Evolutionary conservation across 1,140 invertebrate species (phyloP).

Genomic region (Rhagoletis zephyria): DNA sequence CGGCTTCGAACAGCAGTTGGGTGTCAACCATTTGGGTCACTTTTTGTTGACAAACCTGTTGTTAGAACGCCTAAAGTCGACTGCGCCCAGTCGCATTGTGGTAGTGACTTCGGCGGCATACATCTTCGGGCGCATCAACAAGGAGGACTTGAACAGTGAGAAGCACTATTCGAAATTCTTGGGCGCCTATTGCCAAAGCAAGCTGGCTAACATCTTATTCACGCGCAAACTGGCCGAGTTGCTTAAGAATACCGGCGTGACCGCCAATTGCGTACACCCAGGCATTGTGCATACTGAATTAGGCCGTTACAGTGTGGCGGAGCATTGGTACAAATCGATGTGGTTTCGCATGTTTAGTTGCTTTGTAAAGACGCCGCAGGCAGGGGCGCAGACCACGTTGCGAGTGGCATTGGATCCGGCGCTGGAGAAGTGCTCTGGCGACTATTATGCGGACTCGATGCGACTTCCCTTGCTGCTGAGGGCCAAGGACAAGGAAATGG

Average conservation of each 20-base stretch:
- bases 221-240: slow-evolving; percentile 77
- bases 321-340: not conserved
- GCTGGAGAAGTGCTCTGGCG: slow-evolving; percentile 80
- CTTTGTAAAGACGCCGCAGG: slow-evolving; percentile 40
- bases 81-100: slow-evolving; percentile 76
- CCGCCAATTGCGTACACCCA: slow-evolving; percentile 81
- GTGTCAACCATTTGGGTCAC: slow-evolving; percentile 87
- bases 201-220: slow-evolving; percentile 84
- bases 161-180: slow-evolving; percentile 76
- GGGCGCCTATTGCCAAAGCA: slow-evolving; percentile 81
- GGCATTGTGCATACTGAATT: slow-evolving; percentile 84
- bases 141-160: slow-evolving; percentile 81
- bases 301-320: slow-evolving; percentile 76
- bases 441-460: slow-evolving; percentile 76
- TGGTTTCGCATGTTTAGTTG: not conserved
- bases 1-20: slow-evolving; percentile 86
- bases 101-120: slow-evolving; percentile 69
- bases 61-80: slow-evolving; percentile 76
- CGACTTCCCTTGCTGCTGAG: slow-evolving; percentile 62
- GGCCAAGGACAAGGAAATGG: slow-evolving; percentile 74
- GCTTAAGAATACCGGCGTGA: slow-evolving; percentile 78
- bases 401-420: slow-evolving; percentile 83
- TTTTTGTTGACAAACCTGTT: slow-evolving; percentile 88
- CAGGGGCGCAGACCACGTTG: slow-evolving; percentile 80
- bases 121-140: slow-evolving; percentile 79